Evolutionary conservation across 2,888 invertebrate species (phyloP), one percentile per base, ranked within the genome.

Genomic region (Papilio demoleus): DNA sequence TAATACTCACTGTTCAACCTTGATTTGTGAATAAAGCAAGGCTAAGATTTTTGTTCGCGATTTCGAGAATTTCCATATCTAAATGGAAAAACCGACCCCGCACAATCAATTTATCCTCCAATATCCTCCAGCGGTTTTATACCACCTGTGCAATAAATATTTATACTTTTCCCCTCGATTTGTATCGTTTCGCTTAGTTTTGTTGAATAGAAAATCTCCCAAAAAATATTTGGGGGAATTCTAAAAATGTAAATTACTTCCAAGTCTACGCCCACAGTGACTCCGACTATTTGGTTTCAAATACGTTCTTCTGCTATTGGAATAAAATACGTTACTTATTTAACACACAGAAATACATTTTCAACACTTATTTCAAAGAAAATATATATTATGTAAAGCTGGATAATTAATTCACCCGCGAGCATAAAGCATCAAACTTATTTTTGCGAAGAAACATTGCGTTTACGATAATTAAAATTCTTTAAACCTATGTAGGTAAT

Each of bases 121-220:
- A 91, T 91, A 92, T 92, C 90, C 90, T 90, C 87, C 80, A 88
- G 90, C 90, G 90, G 90, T 90, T 90, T 56, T 91, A 92, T 90
- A 90, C 90, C 91, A 91, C 91, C 91, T 91, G 92, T 90, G 90
- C 89, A 88, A 92, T 91, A 91, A 91, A 92, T 92, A 90, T 92
- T 91, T 92, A 90, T 90, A 88, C 83, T 83, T 86, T 84, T 81
- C 85, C 86, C 88, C 84, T 84, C 86, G 81, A 87, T 87, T 88
- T 88, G 87, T 89, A 86, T 86, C 83, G 81, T 75, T 77, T 75
- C 77, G 78, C 79, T 81, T 80, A 81, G 81, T 82, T 79, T 74
- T 73, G 68, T 71, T 66, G 72, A 72, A 75, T 74, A 74, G 70
- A 74, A 73, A 73, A 73, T 64, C 67, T 65, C 50, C 59, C 36